phyloP scores from a whole-genome alignment of 64 coral and sea anemone genomes.

The Anthopleura sola region DNA sequence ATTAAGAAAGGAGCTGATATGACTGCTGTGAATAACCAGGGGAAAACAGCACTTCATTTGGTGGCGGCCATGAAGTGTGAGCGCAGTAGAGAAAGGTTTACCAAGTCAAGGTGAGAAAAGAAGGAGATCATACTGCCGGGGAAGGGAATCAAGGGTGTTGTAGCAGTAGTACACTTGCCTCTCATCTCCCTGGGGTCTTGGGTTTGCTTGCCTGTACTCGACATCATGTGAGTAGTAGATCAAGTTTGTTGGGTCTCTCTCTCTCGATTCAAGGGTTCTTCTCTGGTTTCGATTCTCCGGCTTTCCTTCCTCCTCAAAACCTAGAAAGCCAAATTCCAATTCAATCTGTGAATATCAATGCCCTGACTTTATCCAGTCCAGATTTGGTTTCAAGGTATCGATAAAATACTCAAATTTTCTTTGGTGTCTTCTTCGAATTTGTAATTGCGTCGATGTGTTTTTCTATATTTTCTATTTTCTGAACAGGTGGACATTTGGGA shows the following conservation, averaged over 20 bases:
- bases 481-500: conserved; percentile 45
- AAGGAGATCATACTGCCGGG: neutral
- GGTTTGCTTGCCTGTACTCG: neutral
- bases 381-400: too few species aligned
- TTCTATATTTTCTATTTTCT: neutral
- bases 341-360: neutral
- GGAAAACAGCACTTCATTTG: conserved; percentile 58
- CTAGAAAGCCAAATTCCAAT: too few species aligned
- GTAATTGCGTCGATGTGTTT: neutral
- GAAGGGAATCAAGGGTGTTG: neutral
- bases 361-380: too few species aligned
- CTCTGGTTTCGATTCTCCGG: too few species aligned
- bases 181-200: too few species aligned
- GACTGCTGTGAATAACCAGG: conserved; percentile 51
- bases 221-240: too few species aligned
- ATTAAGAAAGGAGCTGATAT: conserved; percentile 61
- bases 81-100: conserved; percentile 47
- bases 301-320: too few species aligned
- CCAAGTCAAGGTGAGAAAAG: conserved; percentile 3
- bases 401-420: too few species aligned
- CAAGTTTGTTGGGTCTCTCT: too few species aligned
- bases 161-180: too few species aligned
- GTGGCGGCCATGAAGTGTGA: conserved; percentile 52
- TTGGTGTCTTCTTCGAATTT: neutral
- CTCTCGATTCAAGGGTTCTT: too few species aligned